Base-by-base conservation (phyloP, 2,888 invertebrate genomes). In the Mellilla xanthometata region DNA sequence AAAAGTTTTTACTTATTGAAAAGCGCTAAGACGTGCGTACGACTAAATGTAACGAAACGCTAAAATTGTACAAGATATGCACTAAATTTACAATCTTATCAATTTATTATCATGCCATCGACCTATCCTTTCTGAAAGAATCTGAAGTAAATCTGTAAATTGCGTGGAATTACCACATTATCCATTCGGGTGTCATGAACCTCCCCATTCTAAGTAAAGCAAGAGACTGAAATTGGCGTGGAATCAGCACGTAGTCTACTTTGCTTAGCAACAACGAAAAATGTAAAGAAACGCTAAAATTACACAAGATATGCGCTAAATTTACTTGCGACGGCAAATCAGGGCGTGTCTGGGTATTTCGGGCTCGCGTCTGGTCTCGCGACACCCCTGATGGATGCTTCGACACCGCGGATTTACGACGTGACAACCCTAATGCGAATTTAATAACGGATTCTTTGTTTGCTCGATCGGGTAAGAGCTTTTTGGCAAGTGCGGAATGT, bases 341-440 rank as follows among this genome's bases (percentile, higher is more conserved):
- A 30, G 38, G 44, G 48, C 41, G 48, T 44, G 40, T n/a, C 42
- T 29, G 39, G 11, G 36, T 52, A 52, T 52, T 48, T 51, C 36
- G 22, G 40, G 43, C 30, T 27, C 19, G 24, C 8, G 23, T 2
- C n/a, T 15, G 56, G 52, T 28, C 12, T 12, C 27, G 32, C 28
- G 49, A 35, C 44, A 48, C 22, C 41, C 30, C 40, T 52, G 56
- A 56, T 54, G 46, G 15, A 56, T 56, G 54, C 39, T 50, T 52
- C 52, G 56, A 52, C 56, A 47, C 28, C 12, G 15, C 48, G 41
- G 28, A 56, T 56, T 54, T 36, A 56, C 52, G 30, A 38, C 29
- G n/a, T 10, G 32, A 10, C 12, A 29, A 27, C 31, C 39, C 29
- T 46, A 35, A 40, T 46, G 46, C 12, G 30, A 27, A 23, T 46